Conservation (phyloP, 2,797 vertebrate genomes). For the Squalus acanthias region DNA sequence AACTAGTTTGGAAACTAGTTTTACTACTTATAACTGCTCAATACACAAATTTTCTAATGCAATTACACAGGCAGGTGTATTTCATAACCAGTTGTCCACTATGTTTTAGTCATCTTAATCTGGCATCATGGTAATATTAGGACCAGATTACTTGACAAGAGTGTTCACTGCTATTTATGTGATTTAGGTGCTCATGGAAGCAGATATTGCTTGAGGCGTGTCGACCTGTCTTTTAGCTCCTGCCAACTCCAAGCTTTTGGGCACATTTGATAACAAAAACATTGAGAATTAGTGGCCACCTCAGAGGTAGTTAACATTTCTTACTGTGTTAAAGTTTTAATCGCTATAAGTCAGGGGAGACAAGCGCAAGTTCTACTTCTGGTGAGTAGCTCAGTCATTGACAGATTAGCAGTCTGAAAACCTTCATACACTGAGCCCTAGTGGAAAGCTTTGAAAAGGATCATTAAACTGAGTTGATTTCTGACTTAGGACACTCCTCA, state of each 20-base stretch:
- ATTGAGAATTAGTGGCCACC: background rate
- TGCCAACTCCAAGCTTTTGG: background rate
- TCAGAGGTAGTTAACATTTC: background rate
- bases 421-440: background rate
- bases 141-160: background rate
- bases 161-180: background rate
- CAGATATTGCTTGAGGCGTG: background rate
- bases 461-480: background rate
- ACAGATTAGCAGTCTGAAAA: background rate
- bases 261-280: background rate
- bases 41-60: background rate
- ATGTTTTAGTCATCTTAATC: background rate
- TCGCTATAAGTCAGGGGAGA: background rate
- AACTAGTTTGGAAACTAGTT: background rate
- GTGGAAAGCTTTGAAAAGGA: background rate
- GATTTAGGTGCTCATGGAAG: background rate
- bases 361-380: background rate
- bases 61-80: too few relatives aligned
- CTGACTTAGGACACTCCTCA: background rate
- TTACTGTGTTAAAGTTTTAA: background rate
- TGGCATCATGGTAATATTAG: background rate
- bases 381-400: background rate
- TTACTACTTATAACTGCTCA: background rate
- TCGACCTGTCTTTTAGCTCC: background rate
- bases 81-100: background rate